These are phyloP conservation scores for Chaetura pelagica DNA, from an alignment of 2,113 vertebrate species.

Conservation along the genomic window DNA sequence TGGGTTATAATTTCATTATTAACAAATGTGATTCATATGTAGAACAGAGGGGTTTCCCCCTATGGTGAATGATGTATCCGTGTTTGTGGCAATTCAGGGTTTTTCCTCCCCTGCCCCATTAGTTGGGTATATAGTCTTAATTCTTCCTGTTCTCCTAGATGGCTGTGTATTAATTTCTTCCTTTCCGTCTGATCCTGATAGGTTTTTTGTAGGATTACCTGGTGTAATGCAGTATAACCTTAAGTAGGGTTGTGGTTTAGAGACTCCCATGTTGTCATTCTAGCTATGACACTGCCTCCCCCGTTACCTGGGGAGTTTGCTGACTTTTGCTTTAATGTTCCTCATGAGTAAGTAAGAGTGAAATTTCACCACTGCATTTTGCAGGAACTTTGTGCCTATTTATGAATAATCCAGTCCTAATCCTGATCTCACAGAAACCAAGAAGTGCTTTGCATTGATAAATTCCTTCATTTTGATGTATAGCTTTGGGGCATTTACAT, in stretches of 20 bases:
- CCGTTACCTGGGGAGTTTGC: background rate
- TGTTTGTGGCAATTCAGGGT: slow-evolving; percentile 20
- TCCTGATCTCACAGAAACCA: slow-evolving; percentile 42
- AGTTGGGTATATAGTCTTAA: background rate
- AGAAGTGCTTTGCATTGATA: slow-evolving; percentile 27
- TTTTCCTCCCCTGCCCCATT: slow-evolving; percentile 20
- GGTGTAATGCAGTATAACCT: background rate
- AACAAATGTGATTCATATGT: slow-evolving; percentile 35
- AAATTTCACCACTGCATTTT: background rate
- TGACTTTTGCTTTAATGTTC: slow-evolving; percentile 39
- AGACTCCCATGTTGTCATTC: slow-evolving; percentile 50
- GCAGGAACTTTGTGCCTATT: background rate
- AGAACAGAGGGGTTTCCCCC: slow-evolving; percentile 31
- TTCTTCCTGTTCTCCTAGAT: slow-evolving; percentile 5
- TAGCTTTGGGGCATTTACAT: background rate
- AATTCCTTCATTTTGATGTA: background rate
- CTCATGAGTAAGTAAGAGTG: slow-evolving; percentile 13
- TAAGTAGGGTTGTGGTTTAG: slow-evolving; percentile 17
- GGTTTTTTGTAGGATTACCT: slow-evolving; percentile 31
- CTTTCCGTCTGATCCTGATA: background rate
- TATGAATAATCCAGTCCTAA: slow-evolving; percentile 22
- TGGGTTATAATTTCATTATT: slow-evolving; percentile 44
- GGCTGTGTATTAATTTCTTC: background rate
- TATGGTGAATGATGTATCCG: background rate
- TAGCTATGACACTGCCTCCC: slow-evolving; percentile 35